Evolutionary conservation across 1,140 invertebrate genomes (phyloP).

Genomic region (Bombus pascuorum): DNA sequence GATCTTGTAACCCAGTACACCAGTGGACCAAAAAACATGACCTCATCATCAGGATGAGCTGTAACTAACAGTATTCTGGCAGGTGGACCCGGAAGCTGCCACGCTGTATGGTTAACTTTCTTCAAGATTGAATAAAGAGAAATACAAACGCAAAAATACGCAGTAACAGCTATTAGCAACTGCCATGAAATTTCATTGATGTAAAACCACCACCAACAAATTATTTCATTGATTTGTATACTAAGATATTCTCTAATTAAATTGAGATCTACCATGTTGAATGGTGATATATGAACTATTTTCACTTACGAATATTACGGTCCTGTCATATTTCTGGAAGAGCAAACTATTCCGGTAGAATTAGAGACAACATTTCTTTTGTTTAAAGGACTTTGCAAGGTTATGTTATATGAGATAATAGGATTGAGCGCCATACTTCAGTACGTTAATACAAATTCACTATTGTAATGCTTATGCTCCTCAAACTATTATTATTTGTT

Average conservation of each 20-base stretch:
- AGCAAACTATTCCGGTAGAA: conserved; percentile 1
- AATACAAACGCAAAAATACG: conserved; percentile 76
- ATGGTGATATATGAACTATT: conserved; percentile 7
- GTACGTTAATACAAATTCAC: conserved; percentile 13
- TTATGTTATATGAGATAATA: conserved; percentile 45
- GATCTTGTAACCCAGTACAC: conserved; percentile 88
- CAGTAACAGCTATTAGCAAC: conserved; percentile 72
- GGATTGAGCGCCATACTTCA: conserved; percentile 51
- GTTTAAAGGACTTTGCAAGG: conserved; percentile 25
- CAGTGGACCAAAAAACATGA: conserved; percentile 98
- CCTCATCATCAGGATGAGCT: conserved; percentile 98
- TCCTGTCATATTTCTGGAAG: conserved; percentile 40
- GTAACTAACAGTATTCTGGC: conserved; percentile 90
- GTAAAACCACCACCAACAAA: conserved; percentile 78
- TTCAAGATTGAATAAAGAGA: conserved; percentile 77
- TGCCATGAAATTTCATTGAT: conserved; percentile 79
- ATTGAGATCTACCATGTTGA: conserved; percentile 54
- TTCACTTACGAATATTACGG: conserved; percentile 44
- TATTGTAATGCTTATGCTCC: background rate
- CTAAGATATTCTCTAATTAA: conserved; percentile 52
- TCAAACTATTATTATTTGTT: background rate
- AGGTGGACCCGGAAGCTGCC: conserved; percentile 80
- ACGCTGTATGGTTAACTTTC: conserved; percentile 75
- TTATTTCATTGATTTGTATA: conserved; percentile 72
- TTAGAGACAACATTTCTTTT: background rate